A percentile compares a stretch with the other conserved stretches of the same genome.
Evolutionary conservation across 2,797 vertebrate genomes (phyloP).

Genomic region (Sebastes itinus): DNA sequence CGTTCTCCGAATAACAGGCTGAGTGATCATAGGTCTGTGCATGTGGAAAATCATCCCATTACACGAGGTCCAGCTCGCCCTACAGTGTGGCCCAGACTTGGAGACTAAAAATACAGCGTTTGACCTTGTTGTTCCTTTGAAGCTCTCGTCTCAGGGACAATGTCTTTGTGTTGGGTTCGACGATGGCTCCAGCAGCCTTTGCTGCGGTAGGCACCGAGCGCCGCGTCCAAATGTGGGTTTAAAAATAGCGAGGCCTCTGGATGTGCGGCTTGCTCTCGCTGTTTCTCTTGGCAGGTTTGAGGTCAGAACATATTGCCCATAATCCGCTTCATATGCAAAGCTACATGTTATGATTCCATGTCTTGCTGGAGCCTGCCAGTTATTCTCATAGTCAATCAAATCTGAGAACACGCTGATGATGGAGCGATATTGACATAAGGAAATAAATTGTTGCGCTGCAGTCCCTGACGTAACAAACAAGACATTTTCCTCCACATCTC

Average conservation of each 20-base stretch:
- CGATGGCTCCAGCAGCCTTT: slow-evolving; percentile 66
- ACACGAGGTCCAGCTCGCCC: slow-evolving; percentile 34
- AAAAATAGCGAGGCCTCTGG: slow-evolving; percentile 74
- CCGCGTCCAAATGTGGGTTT: slow-evolving; percentile 69
- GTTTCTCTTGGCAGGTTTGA: slow-evolving; percentile 73
- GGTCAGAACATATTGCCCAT: slow-evolving; percentile 68
- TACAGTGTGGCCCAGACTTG: slow-evolving; percentile 27
- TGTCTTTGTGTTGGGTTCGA: slow-evolving; percentile 69
- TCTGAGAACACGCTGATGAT: slow-evolving; percentile 32
- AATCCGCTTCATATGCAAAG: slow-evolving; percentile 70
- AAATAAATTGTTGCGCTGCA: slow-evolving; percentile 52
- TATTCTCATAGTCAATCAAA: slow-evolving; percentile 60
- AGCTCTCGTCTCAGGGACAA: slow-evolving; percentile 58
- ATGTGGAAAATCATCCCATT: slow-evolving; percentile 36
- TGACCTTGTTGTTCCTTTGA: slow-evolving; percentile 76
- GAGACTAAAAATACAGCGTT: slow-evolving; percentile 64
- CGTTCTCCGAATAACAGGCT: slow-evolving; percentile 39
- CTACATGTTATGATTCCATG: slow-evolving; percentile 45
- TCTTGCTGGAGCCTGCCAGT: slow-evolving; percentile 33
- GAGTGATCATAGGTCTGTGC: slow-evolving; percentile 58
- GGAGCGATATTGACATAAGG: slow-evolving; percentile 40
- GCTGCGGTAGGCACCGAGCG: slow-evolving; percentile 64
- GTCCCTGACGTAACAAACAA: slow-evolving; percentile 71
- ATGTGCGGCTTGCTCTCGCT: slow-evolving; percentile 70
- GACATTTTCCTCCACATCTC: slow-evolving; percentile 42